A percentile compares a stretch with the other conserved stretches of the same genome.
These are phyloP conservation scores for Dasypus novemcinctus DNA, from an alignment of 2,113 vertebrate species.

Conservation along the genomic window DNA sequence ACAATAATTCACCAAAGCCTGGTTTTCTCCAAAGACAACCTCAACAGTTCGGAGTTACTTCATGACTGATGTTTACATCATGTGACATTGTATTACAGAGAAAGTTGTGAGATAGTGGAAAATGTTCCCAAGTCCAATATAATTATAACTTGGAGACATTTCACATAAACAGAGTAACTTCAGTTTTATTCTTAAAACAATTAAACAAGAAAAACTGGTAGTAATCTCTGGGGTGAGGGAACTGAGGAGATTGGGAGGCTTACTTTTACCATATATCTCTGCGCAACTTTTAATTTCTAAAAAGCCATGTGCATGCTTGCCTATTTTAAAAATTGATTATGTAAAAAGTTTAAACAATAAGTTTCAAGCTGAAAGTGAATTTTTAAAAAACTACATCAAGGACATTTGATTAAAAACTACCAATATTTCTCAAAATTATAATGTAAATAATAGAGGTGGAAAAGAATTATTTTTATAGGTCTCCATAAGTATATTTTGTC, in stretches of 20 bases:
- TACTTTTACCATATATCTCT: not conserved
- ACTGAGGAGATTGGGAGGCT: not conserved
- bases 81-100: slow-evolving; percentile 13
- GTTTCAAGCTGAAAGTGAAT: slow-evolving; percentile 53
- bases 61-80: slow-evolving; percentile 40
- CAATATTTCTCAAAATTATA: slow-evolving; percentile 32
- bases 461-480: slow-evolving; percentile 30
- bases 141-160: slow-evolving; percentile 60
- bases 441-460: not conserved
- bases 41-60: not conserved
- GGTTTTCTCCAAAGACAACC: slow-evolving; percentile 33
- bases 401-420: slow-evolving; percentile 12
- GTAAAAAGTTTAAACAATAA: slow-evolving; percentile 27
- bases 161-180: slow-evolving; percentile 66
- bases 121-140: slow-evolving; percentile 59
- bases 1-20: not conserved
- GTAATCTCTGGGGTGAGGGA: not conserved
- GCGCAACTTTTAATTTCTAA: not conserved
- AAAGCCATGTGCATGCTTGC: not conserved
- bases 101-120: slow-evolving; percentile 64
- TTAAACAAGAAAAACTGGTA: not conserved
- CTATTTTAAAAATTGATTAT: not conserved
- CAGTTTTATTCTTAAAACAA: slow-evolving; percentile 70
- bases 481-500: slow-evolving; percentile 5
- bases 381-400: slow-evolving; percentile 53